Base-by-base conservation (phyloP, 2,888 invertebrate genomes). In the Chromoteleia sp. region DNA sequence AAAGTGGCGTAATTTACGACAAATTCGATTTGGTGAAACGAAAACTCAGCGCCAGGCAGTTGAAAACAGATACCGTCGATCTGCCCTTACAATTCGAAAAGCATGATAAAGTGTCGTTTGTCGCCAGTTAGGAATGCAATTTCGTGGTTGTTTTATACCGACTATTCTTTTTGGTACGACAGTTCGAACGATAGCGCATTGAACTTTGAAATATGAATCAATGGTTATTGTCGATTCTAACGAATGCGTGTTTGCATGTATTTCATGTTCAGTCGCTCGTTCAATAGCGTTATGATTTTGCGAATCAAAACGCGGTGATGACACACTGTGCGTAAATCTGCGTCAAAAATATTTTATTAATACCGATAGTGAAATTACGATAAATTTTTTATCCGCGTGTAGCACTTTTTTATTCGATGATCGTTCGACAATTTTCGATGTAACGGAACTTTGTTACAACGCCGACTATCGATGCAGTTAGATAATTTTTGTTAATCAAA, bases 141-240 rank as follows among this genome's bases (percentile, higher is more conserved):
- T 83, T 83, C 68, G 80, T 67, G 83, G 80, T 78, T 82, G 77
- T 83, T 83, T 83, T 83, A 81, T 83, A 81, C 68, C 36, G 54
- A 68, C 70, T 56, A 74, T 75, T 74, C 74, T 74, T 70, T 73
- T 48, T 67, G 59, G 41, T 30, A 36, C 63, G 74, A 63, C 65
- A 70, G 58, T 58, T 29, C 63, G 61, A 71, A 76, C 77, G 81
- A 80, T 81, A 77, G 77, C 83, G 74, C 81, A 81, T 83, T 81
- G 81, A 83, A 83, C 77, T 74, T 76, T 81, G 83, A 83, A 83
- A 83, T 83, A 81, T 83, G 83, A 77, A 83, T 83, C 77, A 83
- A 77, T 50, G 83, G 81, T 75, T 77, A 83, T 83, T 81, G 83
- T 78, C 76, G 74, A 81, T 77, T 81, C 77, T 83, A 77, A 83